Evolutionary conservation across 1,140 invertebrate genomes (phyloP).

Genomic region (Drosophila nannoptera): DNA sequence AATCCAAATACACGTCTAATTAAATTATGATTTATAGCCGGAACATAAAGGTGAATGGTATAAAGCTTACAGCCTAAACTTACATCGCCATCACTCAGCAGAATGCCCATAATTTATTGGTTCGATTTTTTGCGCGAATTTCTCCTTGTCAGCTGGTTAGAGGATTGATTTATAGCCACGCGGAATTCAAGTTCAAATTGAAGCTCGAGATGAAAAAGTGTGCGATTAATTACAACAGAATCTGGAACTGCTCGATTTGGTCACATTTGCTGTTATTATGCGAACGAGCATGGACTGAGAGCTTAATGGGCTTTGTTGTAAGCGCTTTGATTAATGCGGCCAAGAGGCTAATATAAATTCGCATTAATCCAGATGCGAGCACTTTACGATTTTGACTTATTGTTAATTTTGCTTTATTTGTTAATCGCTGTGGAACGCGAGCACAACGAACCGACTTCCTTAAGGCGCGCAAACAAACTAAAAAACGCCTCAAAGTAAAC

Average conservation of each 20-base stretch:
- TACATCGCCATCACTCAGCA: slow-evolving; percentile 77
- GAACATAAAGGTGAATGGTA: slow-evolving; percentile 9
- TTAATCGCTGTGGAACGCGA: slow-evolving; percentile 28
- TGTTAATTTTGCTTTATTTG: slow-evolving; percentile 30
- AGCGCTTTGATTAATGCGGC: slow-evolving; percentile 60
- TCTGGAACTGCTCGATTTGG: slow-evolving; percentile 39
- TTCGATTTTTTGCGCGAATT: slow-evolving; percentile 6
- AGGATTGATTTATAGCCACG: slow-evolving; percentile 44
- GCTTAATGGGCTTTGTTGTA: slow-evolving; percentile 57
- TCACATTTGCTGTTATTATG: slow-evolving; percentile 60
- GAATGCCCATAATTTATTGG: slow-evolving; percentile 71
- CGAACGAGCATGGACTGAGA: slow-evolving; percentile 17
- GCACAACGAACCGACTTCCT: slow-evolving; percentile 71
- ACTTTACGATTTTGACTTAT: slow-evolving; percentile 53
- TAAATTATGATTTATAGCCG: slow-evolving; percentile 19
- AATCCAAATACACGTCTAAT: neutral
- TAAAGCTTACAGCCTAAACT: slow-evolving; percentile 45
- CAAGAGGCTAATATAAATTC: slow-evolving; percentile 60
- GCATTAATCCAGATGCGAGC: slow-evolving; percentile 69
- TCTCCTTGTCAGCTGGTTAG: slow-evolving; percentile 46
- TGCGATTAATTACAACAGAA: slow-evolving; percentile 53
- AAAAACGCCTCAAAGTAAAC: slow-evolving; percentile 76
- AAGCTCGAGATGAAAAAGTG: slow-evolving; percentile 40
- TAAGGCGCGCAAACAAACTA: slow-evolving; percentile 76
- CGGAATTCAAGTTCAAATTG: slow-evolving; percentile 44